Evolutionary conservation across 2,888 invertebrate genomes (phyloP).

Genomic region (Glomeris marginata): DNA sequence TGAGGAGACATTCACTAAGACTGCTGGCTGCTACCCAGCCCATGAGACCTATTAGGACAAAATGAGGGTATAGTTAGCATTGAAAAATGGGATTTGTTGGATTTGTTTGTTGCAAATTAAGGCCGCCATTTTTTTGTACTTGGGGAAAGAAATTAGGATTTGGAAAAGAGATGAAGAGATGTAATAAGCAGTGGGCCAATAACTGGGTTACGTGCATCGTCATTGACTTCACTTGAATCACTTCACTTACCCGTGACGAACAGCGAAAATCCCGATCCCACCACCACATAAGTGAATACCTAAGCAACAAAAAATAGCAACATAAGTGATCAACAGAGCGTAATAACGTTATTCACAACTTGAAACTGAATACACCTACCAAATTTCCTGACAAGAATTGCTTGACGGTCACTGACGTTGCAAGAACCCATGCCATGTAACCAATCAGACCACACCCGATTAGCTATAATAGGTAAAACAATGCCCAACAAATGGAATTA

Average conservation of each 20-base stretch:
- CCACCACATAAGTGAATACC: constrained; percentile 28
- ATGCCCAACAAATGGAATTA: too few relatives aligned
- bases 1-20: constrained; percentile 24
- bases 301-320: constrained; percentile 17
- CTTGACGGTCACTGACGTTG: constrained; percentile 27
- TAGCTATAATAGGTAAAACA: constrained; percentile 24
- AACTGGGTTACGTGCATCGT: too few relatives aligned
- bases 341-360: background rate
- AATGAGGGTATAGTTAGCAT: too few relatives aligned
- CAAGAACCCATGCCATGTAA: constrained; percentile 30
- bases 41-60: constrained; percentile 22
- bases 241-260: constrained; percentile 24
- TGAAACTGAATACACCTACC: constrained; percentile 21
- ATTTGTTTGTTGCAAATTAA: background rate
- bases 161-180: too few relatives aligned
- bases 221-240: background rate
- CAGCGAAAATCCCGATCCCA: constrained; percentile 26
- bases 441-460: constrained; percentile 27
- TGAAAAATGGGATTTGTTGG: constrained; percentile 2
- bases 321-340: background rate
- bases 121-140: background rate
- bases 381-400: constrained; percentile 28
- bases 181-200: too few relatives aligned
- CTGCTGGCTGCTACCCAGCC: constrained; percentile 27
- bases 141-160: too few relatives aligned